Conservation (phyloP, 53 echinoderm and acorn worm genomes). For the Apostichopus leukothele region DNA sequence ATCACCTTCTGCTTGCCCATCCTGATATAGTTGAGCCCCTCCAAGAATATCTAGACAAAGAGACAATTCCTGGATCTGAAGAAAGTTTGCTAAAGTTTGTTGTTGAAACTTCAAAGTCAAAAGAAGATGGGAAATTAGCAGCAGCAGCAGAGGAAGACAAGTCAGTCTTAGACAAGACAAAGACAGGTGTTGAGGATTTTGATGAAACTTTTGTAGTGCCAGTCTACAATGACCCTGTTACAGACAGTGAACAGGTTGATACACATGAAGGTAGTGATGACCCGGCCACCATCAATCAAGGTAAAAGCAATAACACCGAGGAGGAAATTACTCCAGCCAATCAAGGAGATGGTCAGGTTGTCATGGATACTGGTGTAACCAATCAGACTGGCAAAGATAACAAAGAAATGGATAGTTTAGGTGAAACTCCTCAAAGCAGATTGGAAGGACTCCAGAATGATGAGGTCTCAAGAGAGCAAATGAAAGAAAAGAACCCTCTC, state of each 20-base stretch:
- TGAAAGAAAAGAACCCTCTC: neutral
- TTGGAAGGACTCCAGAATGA: neutral
- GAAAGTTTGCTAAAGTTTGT: constrained; percentile 11
- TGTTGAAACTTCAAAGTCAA: neutral
- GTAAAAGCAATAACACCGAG: neutral
- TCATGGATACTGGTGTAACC: neutral
- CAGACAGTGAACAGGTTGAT: neutral
- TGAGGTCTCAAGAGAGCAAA: neutral
- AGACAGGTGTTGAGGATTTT: neutral
- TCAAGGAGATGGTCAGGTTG: neutral
- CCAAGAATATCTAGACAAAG: constrained; percentile 3
- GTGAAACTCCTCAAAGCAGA: no score
- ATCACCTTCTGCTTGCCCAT: constrained; percentile 17
- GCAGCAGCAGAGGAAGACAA: no score
- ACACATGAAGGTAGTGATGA: neutral
- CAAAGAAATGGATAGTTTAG: no score
- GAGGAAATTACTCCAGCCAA: neutral
- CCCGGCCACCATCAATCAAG: neutral
- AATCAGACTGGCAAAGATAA: neutral
- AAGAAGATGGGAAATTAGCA: neutral
- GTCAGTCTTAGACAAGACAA: neutral
- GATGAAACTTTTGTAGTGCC: neutral
- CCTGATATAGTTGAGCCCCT: constrained; percentile 19
- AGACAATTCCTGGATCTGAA: neutral
- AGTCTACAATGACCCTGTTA: neutral